phyloP scores from a whole-genome alignment of 1,140 invertebrate species.

The Philotrypesis tridentata region DNA sequence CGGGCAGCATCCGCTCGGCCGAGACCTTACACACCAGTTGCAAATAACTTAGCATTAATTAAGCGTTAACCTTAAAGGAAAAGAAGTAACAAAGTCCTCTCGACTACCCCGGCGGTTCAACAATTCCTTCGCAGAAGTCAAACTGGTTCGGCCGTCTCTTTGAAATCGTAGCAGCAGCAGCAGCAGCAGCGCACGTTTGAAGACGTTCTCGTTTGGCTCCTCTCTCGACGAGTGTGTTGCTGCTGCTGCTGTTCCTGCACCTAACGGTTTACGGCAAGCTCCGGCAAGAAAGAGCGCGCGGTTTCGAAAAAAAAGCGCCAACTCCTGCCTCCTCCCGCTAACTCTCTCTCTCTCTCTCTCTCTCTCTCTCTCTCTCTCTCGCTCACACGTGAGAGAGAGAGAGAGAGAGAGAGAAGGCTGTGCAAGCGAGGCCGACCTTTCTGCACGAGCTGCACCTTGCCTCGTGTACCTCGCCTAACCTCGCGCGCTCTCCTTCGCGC shows the following conservation, averaged over 20 bases:
- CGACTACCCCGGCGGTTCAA: too few relatives aligned
- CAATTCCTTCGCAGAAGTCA: background rate
- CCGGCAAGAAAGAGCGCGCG: background rate
- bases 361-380: too few relatives aligned
- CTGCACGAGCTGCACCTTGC: conserved; percentile 21
- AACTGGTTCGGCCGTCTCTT: conserved; percentile 11
- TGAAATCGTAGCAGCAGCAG: conserved; percentile 21
- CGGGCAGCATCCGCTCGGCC: too few relatives aligned
- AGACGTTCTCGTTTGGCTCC: conserved; percentile 21
- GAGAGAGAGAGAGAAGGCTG: background rate
- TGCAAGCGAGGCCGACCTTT: background rate
- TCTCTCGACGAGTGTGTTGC: conserved; percentile 11
- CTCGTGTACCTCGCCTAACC: conserved; percentile 22
- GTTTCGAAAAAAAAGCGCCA: conserved; percentile 16
- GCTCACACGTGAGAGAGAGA: background rate
- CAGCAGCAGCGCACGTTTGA: background rate
- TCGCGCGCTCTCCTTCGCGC: background rate
- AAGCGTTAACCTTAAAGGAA: too few relatives aligned
- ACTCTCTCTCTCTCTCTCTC: too few relatives aligned
- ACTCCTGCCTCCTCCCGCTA: conserved; percentile 9
- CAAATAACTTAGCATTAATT: too few relatives aligned
- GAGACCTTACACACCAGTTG: too few relatives aligned
- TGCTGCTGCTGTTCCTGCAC: background rate
- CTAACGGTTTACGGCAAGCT: conserved; percentile 32
- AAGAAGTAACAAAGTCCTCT: too few relatives aligned